These are phyloP conservation scores for Aphodius granarius DNA, from an alignment of 2,888 invertebrate genomes.

Conservation along the genomic window DNA sequence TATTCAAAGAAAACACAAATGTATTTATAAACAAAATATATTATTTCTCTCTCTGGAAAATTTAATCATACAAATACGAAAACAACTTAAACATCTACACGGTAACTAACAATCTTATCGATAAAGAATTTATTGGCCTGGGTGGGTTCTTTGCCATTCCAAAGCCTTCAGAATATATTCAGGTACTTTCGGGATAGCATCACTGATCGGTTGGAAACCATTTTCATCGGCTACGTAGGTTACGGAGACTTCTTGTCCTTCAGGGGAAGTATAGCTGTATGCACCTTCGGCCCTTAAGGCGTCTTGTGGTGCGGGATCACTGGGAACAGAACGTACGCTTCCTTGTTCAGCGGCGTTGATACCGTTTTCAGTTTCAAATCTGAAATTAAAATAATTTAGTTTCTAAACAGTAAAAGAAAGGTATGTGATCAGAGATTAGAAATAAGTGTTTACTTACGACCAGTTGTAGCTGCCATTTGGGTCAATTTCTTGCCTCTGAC, in stretches of 20 bases:
- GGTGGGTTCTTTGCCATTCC: conserved; percentile 18
- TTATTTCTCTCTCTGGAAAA: neutral
- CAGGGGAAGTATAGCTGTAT: conserved; percentile 19
- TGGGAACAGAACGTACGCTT: conserved; percentile 5
- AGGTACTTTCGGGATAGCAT: conserved; percentile 17
- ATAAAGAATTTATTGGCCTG: neutral
- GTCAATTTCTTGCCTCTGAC: conserved; percentile 25
- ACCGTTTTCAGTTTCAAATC: conserved; percentile 23
- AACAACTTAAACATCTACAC: neutral
- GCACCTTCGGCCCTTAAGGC: conserved; percentile 21
- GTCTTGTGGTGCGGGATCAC: neutral
- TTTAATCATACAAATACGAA: neutral
- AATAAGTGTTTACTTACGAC: conserved; percentile 16
- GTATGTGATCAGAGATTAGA: neutral
- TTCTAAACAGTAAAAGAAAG: neutral
- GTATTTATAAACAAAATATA: neutral
- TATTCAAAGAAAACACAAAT: neutral
- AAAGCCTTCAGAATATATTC: conserved; percentile 23
- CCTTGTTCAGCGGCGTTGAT: conserved; percentile 20
- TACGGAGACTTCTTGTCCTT: conserved; percentile 12
- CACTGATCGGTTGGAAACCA: conserved; percentile 19
- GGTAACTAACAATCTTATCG: neutral
- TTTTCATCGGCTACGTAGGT: conserved; percentile 21
- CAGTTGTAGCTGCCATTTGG: conserved; percentile 23
- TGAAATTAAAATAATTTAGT: neutral